These are phyloP conservation scores for Eupithecia inturbata DNA, from an alignment of 2,888 invertebrate species.

Conservation along the genomic window DNA sequence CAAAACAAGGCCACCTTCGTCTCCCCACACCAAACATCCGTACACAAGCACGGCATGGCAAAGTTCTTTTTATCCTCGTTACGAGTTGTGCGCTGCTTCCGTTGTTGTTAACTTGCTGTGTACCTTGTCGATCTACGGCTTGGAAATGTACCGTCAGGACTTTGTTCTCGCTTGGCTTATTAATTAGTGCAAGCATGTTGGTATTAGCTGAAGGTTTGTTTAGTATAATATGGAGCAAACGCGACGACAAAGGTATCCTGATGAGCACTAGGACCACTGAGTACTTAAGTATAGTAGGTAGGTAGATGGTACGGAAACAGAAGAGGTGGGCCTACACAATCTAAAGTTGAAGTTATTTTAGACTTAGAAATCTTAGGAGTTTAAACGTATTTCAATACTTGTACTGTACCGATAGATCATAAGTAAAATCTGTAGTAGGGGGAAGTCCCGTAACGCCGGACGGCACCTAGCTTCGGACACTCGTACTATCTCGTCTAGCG, in stretches of 20 bases:
- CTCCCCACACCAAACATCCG: neutral
- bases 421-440: too few species aligned
- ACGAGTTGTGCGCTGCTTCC: conserved; percentile 48
- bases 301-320: too few species aligned
- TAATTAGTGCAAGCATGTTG: neutral
- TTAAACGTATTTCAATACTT: too few species aligned
- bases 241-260: neutral
- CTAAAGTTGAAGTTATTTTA: too few species aligned
- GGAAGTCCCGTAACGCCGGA: too few species aligned
- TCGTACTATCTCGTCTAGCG: too few species aligned
- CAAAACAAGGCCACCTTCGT: neutral
- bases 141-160: neutral
- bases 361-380: too few species aligned
- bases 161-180: neutral
- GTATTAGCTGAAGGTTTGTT: neutral
- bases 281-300: too few species aligned
- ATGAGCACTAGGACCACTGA: neutral
- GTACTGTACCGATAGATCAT: too few species aligned
- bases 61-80: conserved; percentile 49
- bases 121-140: conserved; percentile 38
- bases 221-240: neutral
- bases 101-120: conserved; percentile 49
- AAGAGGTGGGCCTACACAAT: too few species aligned
- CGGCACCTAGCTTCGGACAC: too few species aligned
- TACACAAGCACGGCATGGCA: neutral